Percentiles rank a stretch among this genome's conserved stretches.
Evolutionary conservation across 2,888 invertebrate species (phyloP).

Genomic region (Aphelenchoides bicaudatus): DNA sequence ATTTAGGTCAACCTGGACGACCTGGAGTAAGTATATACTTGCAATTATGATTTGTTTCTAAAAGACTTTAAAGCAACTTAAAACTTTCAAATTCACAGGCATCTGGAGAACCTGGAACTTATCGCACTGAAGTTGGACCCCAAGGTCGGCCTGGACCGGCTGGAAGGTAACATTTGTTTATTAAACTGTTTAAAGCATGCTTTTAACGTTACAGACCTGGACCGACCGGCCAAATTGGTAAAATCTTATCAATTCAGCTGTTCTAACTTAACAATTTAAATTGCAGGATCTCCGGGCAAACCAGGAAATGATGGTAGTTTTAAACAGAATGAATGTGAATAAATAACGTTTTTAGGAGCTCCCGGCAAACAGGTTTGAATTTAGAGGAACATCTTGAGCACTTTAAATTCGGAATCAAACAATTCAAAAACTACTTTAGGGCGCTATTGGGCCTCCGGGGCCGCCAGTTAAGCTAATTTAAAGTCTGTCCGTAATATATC

Average conservation of each 20-base stretch:
- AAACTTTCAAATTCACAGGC: constrained; percentile 35
- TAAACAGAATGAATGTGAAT: constrained; percentile 21
- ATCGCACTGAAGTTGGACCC: constrained; percentile 51
- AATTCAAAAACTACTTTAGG: constrained; percentile 23
- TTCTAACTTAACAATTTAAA: constrained; percentile 31
- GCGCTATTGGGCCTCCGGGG: constrained; percentile 45
- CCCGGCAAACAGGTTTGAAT: constrained; percentile 20
- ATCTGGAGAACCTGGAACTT: constrained; percentile 58
- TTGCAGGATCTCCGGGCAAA: constrained; percentile 44
- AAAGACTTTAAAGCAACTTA: not conserved
- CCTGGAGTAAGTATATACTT: constrained; percentile 34
- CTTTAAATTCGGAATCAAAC: constrained; percentile 17
- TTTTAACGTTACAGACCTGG: constrained; percentile 54
- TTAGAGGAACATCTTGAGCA: constrained; percentile 25
- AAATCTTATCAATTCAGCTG: constrained; percentile 28
- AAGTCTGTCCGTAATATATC: constrained; percentile 19
- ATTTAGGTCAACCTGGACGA: constrained; percentile 48
- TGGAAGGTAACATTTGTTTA: constrained; percentile 22
- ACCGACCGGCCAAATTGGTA: constrained; percentile 43
- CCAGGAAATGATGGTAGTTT: constrained; percentile 37
- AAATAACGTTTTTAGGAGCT: constrained; percentile 9
- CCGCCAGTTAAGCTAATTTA: constrained; percentile 28
- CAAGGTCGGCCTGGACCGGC: constrained; percentile 45
- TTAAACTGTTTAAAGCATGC: constrained; percentile 29
- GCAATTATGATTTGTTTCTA: not conserved